Evolutionary conservation across 2,888 invertebrate species (phyloP).

Genomic region (Ectemnius cavifrons): DNA sequence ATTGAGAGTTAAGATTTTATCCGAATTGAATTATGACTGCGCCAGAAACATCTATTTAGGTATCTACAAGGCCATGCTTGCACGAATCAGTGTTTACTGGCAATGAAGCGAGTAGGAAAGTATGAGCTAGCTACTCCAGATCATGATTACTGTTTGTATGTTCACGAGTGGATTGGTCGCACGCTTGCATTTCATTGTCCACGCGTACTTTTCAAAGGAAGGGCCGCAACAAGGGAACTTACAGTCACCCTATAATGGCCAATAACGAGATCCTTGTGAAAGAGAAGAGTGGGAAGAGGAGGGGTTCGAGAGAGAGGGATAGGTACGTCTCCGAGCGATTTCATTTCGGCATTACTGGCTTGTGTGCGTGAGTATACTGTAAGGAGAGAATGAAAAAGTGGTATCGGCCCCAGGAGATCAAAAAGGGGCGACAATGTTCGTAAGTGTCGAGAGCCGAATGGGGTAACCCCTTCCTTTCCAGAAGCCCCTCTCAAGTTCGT

Average conservation of each 20-base stretch:
- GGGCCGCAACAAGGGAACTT: slow-evolving; percentile 36
- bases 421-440: slow-evolving; percentile 62
- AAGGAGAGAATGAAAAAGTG: slow-evolving; percentile 24
- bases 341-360: background rate
- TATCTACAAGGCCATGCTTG: background rate
- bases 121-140: slow-evolving; percentile 32
- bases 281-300: slow-evolving; percentile 32
- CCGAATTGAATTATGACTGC: too few species aligned
- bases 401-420: slow-evolving; percentile 47
- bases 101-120: slow-evolving; percentile 39
- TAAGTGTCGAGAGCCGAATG: slow-evolving; percentile 63
- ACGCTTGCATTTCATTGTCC: slow-evolving; percentile 60
- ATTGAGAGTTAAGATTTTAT: too few species aligned
- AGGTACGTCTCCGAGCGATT: background rate
- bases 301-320: slow-evolving; percentile 10
- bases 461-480: slow-evolving; percentile 27
- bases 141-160: slow-evolving; percentile 61
- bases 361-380: background rate
- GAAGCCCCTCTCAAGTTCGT: slow-evolving; percentile 44
- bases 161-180: slow-evolving; percentile 52
- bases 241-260: slow-evolving; percentile 60
- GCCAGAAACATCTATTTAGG: slow-evolving; percentile 30
- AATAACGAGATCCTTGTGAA: slow-evolving; percentile 70
- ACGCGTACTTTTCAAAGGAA: slow-evolving; percentile 32
- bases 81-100: slow-evolving; percentile 45